These are phyloP conservation scores for Lochmaea capreae DNA, from an alignment of 2,888 invertebrate genomes.

Conservation along the genomic window DNA sequence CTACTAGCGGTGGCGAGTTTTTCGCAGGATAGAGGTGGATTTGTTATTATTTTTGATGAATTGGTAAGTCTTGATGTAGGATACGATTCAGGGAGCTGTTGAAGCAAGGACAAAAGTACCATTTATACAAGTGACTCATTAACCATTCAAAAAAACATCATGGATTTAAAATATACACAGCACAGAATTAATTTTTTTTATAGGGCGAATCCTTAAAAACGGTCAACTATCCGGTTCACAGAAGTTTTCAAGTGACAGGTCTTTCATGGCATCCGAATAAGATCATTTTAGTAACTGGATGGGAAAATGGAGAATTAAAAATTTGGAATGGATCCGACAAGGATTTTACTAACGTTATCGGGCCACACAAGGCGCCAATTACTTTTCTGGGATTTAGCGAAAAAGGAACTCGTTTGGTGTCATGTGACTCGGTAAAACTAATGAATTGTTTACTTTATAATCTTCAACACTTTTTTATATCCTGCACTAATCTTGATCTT, in stretches of 20 bases:
- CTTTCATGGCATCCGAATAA: conserved; percentile 91
- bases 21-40: conserved; percentile 89
- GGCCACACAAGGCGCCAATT: conserved; percentile 77
- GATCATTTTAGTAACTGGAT: conserved; percentile 85
- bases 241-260: conserved; percentile 83
- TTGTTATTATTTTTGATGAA: conserved; percentile 89
- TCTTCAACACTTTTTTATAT: not conserved
- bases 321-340: conserved; percentile 81
- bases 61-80: conserved; percentile 71
- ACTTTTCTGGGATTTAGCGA: conserved; percentile 79
- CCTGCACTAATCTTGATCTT: too few relatives aligned
- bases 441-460: conserved; percentile 5
- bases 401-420: conserved; percentile 85
- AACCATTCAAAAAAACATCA: too few relatives aligned
- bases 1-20: conserved; percentile 88
- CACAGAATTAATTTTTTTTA: conserved; percentile 24
- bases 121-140: too few relatives aligned
- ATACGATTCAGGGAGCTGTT: not conserved
- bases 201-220: conserved; percentile 82
- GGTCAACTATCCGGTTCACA: conserved; percentile 79
- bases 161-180: too few relatives aligned
- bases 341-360: conserved; percentile 75
- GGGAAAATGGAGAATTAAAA: conserved; percentile 92
- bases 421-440: conserved; percentile 79
- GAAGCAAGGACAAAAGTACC: not conserved